Evolutionary conservation across 2,797 vertebrate genomes (phyloP).

Genomic region (Falco novaeseelandiae): DNA sequence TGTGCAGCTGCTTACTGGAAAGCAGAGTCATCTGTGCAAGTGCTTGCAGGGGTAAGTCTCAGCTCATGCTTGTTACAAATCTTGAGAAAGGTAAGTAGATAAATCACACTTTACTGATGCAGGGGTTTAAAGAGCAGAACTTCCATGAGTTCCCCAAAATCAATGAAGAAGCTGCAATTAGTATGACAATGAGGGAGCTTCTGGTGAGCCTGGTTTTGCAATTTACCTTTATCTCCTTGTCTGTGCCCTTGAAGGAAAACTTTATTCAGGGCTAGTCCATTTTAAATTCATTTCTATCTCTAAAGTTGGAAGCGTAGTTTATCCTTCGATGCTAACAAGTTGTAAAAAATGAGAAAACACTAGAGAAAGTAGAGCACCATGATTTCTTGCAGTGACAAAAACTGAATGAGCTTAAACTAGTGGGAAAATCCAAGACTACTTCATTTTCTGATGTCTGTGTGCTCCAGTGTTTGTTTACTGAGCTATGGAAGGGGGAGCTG

Average conservation of each 20-base stretch:
- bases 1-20: background rate
- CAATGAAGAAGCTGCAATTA: background rate
- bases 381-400: background rate
- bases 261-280: background rate
- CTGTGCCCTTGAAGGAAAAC: background rate
- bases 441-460: background rate
- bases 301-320: background rate
- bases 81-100: background rate
- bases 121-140: background rate
- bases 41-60: background rate
- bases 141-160: background rate
- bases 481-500: background rate
- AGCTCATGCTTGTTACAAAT: background rate
- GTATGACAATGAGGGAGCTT: background rate
- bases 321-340: background rate
- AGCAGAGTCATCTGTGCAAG: background rate
- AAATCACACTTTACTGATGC: background rate
- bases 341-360: rapidly evolving
- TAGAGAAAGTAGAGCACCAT: background rate
- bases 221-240: background rate
- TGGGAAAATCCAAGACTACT: background rate
- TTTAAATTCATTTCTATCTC: background rate
- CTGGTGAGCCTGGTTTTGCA: background rate
- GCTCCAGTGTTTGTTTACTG: background rate
- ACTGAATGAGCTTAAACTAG: background rate